Percentiles rank a stretch among this genome's conserved stretches.
These are phyloP conservation scores for Drosophila tani DNA, from an alignment of 1,140 invertebrate genomes.

Conservation along the genomic window DNA sequence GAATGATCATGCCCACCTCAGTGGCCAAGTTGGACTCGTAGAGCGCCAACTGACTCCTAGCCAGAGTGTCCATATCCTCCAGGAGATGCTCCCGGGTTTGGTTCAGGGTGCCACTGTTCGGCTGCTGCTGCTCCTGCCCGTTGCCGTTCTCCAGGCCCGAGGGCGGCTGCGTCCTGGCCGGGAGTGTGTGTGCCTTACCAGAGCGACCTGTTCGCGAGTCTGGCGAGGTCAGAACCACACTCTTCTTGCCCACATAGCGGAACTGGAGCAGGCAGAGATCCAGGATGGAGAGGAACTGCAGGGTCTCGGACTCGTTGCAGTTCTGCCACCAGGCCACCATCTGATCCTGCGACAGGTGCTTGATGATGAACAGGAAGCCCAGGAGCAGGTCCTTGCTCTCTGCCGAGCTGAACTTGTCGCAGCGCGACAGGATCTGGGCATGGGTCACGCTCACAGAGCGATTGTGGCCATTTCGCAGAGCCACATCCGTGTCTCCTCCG, in stretches of 20 bases:
- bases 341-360: constrained; percentile 94
- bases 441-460: constrained; percentile 87
- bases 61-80: constrained; percentile 79
- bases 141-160: constrained; percentile 87
- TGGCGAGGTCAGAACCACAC: constrained; percentile 86
- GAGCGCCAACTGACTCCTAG: constrained; percentile 82
- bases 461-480: constrained; percentile 77
- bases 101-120: constrained; percentile 86
- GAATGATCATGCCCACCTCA: constrained; percentile 94
- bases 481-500: constrained; percentile 73
- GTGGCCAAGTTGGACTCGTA: constrained; percentile 95
- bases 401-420: constrained; percentile 90
- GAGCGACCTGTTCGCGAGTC: constrained; percentile 63
- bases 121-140: constrained; percentile 87
- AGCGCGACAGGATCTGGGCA: constrained; percentile 86
- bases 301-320: constrained; percentile 86
- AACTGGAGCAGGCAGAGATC: constrained; percentile 92
- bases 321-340: constrained; percentile 96
- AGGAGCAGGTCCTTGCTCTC: constrained; percentile 92
- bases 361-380: constrained; percentile 96
- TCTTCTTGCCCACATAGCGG: constrained; percentile 93
- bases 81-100: constrained; percentile 86
- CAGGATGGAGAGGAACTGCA: constrained; percentile 78
- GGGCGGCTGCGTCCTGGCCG: constrained; percentile 51
- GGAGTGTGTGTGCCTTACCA: constrained; percentile 62